Conservation (phyloP, 2,888 invertebrate genomes). For the Philopedon plagiatum region DNA sequence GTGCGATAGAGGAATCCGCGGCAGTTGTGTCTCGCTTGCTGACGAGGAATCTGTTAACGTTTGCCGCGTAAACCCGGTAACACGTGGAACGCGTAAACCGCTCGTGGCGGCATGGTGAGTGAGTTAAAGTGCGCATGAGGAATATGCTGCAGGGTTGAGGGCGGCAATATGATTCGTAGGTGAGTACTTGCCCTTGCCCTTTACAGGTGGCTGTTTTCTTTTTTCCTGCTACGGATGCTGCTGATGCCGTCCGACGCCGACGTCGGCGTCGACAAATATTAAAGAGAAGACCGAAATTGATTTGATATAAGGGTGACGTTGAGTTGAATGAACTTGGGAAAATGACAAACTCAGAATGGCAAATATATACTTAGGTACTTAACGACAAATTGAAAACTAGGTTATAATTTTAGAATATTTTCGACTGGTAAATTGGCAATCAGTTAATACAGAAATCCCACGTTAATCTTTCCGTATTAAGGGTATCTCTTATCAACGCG, state of each 20-base stretch:
- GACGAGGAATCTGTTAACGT: conserved; percentile 63
- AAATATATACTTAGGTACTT: too few relatives aligned
- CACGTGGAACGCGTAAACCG: conserved; percentile 59
- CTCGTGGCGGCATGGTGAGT: conserved; percentile 36
- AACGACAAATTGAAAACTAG: too few relatives aligned
- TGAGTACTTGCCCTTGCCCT: conserved; percentile 50
- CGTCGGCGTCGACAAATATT: conserved; percentile 2
- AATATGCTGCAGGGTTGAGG: conserved; percentile 53
- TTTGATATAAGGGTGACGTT: conserved; percentile 12
- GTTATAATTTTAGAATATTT: too few relatives aligned
- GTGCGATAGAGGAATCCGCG: conserved; percentile 61
- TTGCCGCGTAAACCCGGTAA: conserved; percentile 58
- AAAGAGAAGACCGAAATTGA: conserved; percentile 2
- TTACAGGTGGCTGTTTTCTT: conserved; percentile 42
- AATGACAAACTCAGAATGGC: too few relatives aligned
- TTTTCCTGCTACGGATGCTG: conserved; percentile 8
- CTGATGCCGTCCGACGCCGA: not conserved
- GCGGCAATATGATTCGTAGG: conserved; percentile 57
- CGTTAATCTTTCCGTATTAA: too few relatives aligned
- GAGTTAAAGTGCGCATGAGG: conserved; percentile 41
- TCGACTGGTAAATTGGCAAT: too few relatives aligned
- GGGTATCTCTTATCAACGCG: too few relatives aligned
- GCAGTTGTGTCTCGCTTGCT: conserved; percentile 65
- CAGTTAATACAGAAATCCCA: too few relatives aligned
- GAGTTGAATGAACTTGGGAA: conserved; percentile 26